Evolutionary conservation across 2,797 vertebrate species (phyloP), one percentile per base, ranked within the genome.

Genomic region (Micrastur ruficollis): DNA sequence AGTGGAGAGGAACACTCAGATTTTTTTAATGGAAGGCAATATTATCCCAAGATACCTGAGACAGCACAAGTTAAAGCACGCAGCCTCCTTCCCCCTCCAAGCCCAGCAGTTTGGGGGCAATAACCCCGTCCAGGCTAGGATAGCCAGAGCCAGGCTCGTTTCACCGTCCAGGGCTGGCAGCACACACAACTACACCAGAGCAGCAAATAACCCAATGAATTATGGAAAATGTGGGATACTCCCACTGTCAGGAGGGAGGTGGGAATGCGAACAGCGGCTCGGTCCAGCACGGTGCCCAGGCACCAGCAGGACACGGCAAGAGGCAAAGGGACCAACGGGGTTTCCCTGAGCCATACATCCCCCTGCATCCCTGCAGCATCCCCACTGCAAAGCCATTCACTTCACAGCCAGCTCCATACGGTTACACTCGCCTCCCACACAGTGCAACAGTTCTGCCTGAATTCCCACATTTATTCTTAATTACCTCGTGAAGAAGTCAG

Each of bases 401-500:
- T 62, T 56, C 72, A 29, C 52, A 66, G 50, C 44, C 4, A 3
- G 38, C 62, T 68, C 9, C 13, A 1, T 2, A 5, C 1, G 7
- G 53, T 6, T 21, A 10, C 1, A 0, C 53, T 93, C 26, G 0
- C 59, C 66, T 86, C 76, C 70, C 0, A 0, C 20, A 4, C 76
- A 19, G 73, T 58, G 50, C 80, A 89, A 14, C 71, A 47, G 88
- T 66, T 96, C 90, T 96, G 93, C 93, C 93, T 89, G 23, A 79
- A 81, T 94, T 95, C 91, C 92, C 91, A 83, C 67, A 86, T 97
- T 96, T 88, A 82, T 83, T 87, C 95, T 74, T 96, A 95, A 96
- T 94, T 88, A 95, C 93, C 83, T 95, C 20, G 0, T 36, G 90
- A 79, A 90, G 88, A 73, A 94, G 81, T 89, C 95, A 90, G 95